phyloP scores from a whole-genome alignment of 2,888 invertebrate species.

The Julus scandinavius region DNA sequence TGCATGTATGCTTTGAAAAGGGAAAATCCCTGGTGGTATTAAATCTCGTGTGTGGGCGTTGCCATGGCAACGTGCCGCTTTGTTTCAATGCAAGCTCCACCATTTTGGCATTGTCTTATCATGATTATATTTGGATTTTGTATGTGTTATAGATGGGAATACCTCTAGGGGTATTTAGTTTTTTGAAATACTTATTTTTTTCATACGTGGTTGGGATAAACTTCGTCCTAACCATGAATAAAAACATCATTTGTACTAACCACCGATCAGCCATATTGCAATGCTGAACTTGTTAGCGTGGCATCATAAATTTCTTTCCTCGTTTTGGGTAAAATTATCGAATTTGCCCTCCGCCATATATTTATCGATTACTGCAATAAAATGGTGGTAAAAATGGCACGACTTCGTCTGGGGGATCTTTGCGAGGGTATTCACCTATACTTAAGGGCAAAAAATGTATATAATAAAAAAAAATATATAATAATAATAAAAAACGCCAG shows the following conservation, averaged over 20 bases:
- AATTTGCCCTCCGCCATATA: constrained; percentile 18
- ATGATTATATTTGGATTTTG: no score
- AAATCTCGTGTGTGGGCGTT: not conserved
- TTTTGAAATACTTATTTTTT: no score
- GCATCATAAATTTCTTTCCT: not conserved
- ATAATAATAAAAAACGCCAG: not conserved
- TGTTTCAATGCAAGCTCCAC: no score
- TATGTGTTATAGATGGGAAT: no score
- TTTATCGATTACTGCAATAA: constrained; percentile 11
- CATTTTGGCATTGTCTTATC: no score
- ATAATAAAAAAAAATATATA: not conserved
- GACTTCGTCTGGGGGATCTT: not conserved
- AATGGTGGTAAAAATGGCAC: constrained; percentile 11
- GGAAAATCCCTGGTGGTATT: not conserved
- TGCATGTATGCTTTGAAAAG: not conserved
- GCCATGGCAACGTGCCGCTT: no score
- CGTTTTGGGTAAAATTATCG: constrained; percentile 4
- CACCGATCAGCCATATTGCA: not conserved
- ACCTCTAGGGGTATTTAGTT: no score
- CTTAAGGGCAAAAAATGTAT: not conserved
- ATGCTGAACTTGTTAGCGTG: not conserved
- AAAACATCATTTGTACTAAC: not conserved
- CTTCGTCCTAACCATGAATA: not conserved
- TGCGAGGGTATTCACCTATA: not conserved
- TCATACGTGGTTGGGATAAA: not conserved